phyloP scores from a whole-genome alignment of 2,113 vertebrate genomes.

The Thomomys bottae region DNA sequence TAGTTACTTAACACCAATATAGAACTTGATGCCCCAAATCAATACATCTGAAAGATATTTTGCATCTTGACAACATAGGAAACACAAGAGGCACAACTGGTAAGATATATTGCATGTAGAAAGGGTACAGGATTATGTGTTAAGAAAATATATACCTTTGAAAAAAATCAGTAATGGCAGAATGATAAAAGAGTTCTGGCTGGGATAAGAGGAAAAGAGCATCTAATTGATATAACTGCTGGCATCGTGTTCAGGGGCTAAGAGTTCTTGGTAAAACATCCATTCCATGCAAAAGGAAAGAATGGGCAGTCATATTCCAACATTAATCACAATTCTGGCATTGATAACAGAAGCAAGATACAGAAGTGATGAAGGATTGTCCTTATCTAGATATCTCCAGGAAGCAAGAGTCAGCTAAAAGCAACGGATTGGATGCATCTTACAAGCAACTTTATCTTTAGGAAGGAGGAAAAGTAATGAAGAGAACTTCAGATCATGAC shows the following conservation, averaged over 20 bases:
- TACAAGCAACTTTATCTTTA: conserved; percentile 25
- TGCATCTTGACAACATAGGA: conserved; percentile 21
- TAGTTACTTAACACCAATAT: conserved; percentile 17
- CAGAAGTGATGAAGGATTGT: neutral
- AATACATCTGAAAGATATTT: neutral
- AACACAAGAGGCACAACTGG: neutral
- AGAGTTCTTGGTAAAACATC: neutral
- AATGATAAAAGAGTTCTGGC: conserved; percentile 37
- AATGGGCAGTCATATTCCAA: neutral
- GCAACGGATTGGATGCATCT: neutral
- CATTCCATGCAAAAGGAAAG: neutral
- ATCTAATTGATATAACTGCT: neutral
- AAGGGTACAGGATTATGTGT: neutral
- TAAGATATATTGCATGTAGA: neutral
- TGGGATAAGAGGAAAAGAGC: conserved; percentile 9
- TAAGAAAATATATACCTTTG: conserved; percentile 15
- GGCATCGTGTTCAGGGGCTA: neutral
- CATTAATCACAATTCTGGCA: conserved; percentile 15
- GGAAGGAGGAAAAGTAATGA: conserved; percentile 32
- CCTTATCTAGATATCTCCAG: conserved; percentile 31
- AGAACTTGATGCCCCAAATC: neutral
- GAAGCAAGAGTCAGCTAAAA: conserved; percentile 40
- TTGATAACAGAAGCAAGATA: neutral
- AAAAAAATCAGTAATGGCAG: neutral
- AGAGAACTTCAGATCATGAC: neutral